Percentiles rank a stretch among this genome's conserved stretches.
These are phyloP conservation scores for Rhopalosiphum padi DNA, from an alignment of 1,140 invertebrate genomes.

Conservation along the genomic window DNA sequence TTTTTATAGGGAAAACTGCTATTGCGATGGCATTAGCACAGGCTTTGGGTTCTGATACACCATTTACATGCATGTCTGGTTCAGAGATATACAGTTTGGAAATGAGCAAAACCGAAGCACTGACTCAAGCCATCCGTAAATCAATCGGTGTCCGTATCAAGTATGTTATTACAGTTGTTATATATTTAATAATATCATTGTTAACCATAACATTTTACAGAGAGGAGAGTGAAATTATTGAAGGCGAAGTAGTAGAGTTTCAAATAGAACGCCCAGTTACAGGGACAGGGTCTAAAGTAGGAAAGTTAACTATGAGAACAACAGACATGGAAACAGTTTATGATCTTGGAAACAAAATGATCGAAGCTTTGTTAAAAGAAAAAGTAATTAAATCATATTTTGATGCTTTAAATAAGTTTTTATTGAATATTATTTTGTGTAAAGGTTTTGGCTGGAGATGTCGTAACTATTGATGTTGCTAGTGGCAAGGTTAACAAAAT, in stretches of 20 bases:
- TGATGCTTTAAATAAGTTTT: background rate
- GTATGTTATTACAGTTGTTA: conserved; percentile 67
- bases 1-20: conserved; percentile 85
- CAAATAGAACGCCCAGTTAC: conserved; percentile 94
- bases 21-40: conserved; percentile 97
- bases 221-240: conserved; percentile 98
- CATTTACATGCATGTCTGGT: conserved; percentile 97
- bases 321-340: conserved; percentile 99
- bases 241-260: conserved; percentile 98
- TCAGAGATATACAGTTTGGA: conserved; percentile 98
- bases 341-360: conserved; percentile 98
- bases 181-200: background rate
- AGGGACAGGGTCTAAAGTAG: conserved; percentile 86
- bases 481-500: conserved; percentile 96
- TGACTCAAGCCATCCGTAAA: conserved; percentile 96
- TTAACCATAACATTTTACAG: conserved; percentile 65
- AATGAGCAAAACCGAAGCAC: conserved; percentile 98
- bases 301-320: conserved; percentile 95
- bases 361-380: conserved; percentile 95
- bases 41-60: conserved; percentile 92
- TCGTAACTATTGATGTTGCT: conserved; percentile 97
- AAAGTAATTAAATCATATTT: conserved; percentile 66
- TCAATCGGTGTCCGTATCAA: conserved; percentile 98
- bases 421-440: background rate
- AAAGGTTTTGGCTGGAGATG: conserved; percentile 91